phyloP scores from a whole-genome alignment of 2,888 invertebrate genomes.

The Cheilosia pagana region DNA sequence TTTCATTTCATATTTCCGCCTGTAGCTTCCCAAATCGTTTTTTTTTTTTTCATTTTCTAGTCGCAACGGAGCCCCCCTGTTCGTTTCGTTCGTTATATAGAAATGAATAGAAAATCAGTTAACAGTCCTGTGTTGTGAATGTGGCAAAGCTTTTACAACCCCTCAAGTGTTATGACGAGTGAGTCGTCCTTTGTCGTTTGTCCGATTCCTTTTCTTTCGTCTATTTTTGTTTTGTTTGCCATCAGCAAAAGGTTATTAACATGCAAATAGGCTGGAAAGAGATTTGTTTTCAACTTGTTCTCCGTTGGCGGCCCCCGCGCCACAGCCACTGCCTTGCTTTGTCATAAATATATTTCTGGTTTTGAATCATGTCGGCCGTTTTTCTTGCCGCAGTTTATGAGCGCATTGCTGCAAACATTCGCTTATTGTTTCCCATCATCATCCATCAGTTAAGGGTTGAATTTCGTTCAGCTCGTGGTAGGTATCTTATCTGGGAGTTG shows the following conservation, averaged over 20 bases:
- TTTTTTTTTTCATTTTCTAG: neutral
- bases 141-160: conserved; percentile 55
- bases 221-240: conserved; percentile 7
- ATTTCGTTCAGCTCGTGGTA: neutral
- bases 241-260: conserved; percentile 64
- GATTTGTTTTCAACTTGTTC: conserved; percentile 14
- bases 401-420: conserved; percentile 9
- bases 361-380: neutral
- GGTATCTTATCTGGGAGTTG: neutral
- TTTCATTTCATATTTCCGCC: no score
- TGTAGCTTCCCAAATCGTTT: no score
- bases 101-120: conserved; percentile 66
- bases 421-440: neutral
- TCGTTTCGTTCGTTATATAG: conserved; percentile 13
- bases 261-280: conserved; percentile 61
- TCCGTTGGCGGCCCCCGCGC: neutral
- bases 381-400: conserved; percentile 17
- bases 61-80: neutral
- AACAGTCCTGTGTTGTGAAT: conserved; percentile 46
- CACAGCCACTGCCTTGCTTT: neutral
- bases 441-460: conserved; percentile 11
- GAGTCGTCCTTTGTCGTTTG: conserved; percentile 48
- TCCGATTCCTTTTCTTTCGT: neutral
- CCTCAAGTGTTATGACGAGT: conserved; percentile 36
- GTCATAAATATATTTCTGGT: neutral